These are phyloP conservation scores for Cynodonichthys magdalenae DNA, from an alignment of 2,797 vertebrate genomes.

Conservation along the genomic window DNA sequence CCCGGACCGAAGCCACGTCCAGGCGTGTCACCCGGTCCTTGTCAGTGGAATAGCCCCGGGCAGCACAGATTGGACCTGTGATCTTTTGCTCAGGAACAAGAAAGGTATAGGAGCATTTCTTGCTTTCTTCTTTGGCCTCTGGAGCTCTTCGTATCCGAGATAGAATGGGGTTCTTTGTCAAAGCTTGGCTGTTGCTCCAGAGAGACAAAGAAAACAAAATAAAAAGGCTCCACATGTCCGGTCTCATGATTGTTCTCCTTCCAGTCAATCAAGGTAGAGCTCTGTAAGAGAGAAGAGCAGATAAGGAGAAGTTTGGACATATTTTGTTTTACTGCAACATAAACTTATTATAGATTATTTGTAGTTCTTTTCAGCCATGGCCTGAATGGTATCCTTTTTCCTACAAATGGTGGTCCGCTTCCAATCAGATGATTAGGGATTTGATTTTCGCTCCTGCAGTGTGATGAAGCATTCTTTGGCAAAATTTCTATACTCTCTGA, in stretches of 20 bases:
- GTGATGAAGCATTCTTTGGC: no score
- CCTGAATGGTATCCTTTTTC: no score
- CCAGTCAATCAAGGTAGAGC: constrained; percentile 45
- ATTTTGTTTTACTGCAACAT: constrained; percentile 14
- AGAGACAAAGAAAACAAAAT: constrained; percentile 80
- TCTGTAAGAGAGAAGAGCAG: constrained; percentile 36
- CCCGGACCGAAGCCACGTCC: constrained; percentile 91
- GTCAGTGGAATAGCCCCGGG: constrained; percentile 82
- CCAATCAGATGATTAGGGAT: no score
- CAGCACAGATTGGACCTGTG: constrained; percentile 94
- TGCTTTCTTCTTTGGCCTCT: constrained; percentile 68
- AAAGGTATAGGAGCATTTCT: constrained; percentile 95
- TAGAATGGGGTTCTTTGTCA: constrained; percentile 77
- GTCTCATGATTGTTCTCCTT: constrained; percentile 79
- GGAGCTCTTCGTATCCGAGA: constrained; percentile 72
- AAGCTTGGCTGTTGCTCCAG: constrained; percentile 64
- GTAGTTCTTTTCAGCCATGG: not conserved
- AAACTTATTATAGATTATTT: not conserved
- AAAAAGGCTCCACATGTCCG: constrained; percentile 80
- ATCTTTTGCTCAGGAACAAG: constrained; percentile 96
- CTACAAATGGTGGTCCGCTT: no score
- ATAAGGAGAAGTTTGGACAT: not conserved
- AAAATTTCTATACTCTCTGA: no score
- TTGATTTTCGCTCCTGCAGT: no score
- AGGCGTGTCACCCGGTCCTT: constrained; percentile 90